Evolutionary conservation across 2,113 vertebrate genomes (phyloP), one percentile per base, ranked within the genome.

Genomic region (Neogobius melanostomus): DNA sequence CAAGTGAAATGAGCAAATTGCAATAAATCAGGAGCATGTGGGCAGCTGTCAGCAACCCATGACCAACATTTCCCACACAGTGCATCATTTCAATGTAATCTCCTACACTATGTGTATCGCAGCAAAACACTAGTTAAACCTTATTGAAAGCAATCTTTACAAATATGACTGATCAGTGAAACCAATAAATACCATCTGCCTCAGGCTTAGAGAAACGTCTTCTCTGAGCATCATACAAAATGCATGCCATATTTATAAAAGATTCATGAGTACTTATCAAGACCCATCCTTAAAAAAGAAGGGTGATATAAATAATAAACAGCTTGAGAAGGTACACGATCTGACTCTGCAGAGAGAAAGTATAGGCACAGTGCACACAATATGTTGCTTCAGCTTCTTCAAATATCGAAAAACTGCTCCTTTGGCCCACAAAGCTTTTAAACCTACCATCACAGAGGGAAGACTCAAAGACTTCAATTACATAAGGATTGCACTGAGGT

Each of bases 271-370:
- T 47, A 28, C 69, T 80, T 69, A 80, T 83, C 72, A 80, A 85
- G 71, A 75, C 68, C 74, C 74, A 61, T 77, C 80, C 47, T 81
- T 61, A 74, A 78, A 85, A 88, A 83, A 65, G 50, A 71, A 68
- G 60, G 17, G 42, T n/a, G 61, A 75, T 71, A 85, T 84, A 83
- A 82, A 88, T 84, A 79, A 88, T 83, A 72, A 63, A 83, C 72
- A 76, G 68, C 66, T 79, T 49, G 73, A 64, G 69, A 72, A 76
- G 72, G 77, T 75, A 79, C 64, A 82, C 74, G 66, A 79, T 74
- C 52, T 15, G 42, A 43, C 52, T 80, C 77, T 72, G 63, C 21
- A 47, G 77, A 21, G 68, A 62, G 60, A 79, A 69, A 75, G 64
- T 21, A 17, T 71, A 63, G 61, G 61, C 16, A 17, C 71, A 63